These are phyloP conservation scores for Tillus elongatus DNA, from an alignment of 2,888 invertebrate genomes.

Conservation along the genomic window DNA sequence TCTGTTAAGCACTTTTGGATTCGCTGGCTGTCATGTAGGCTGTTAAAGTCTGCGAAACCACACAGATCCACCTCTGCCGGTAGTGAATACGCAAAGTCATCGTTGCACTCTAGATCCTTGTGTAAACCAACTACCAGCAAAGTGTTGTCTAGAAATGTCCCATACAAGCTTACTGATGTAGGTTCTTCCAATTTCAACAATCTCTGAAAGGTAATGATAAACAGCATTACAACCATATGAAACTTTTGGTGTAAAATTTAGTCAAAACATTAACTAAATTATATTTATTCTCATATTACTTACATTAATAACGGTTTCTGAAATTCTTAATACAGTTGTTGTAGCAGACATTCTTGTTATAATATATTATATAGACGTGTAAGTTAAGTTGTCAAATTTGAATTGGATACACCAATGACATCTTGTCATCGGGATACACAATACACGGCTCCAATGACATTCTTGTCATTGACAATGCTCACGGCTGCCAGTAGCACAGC, in stretches of 20 bases:
- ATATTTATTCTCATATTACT: constrained; percentile 29
- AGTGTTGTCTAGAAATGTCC: constrained; percentile 63
- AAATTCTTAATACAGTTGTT: constrained; percentile 57
- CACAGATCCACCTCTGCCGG: constrained; percentile 71
- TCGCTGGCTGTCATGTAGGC: constrained; percentile 53
- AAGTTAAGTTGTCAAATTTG: too few species aligned
- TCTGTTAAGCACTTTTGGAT: constrained; percentile 54
- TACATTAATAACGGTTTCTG: constrained; percentile 62
- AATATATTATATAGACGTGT: too few species aligned
- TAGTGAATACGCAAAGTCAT: constrained; percentile 54
- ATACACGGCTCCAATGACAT: too few species aligned
- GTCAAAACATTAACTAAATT: constrained; percentile 5
- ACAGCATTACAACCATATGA: constrained; percentile 14
- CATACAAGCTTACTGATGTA: constrained; percentile 63
- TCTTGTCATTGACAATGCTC: too few species aligned
- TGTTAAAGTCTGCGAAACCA: constrained; percentile 55
- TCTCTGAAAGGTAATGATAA: constrained; percentile 50
- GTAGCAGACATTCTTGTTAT: constrained; percentile 9
- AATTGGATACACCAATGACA: too few species aligned
- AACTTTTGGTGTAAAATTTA: not conserved
- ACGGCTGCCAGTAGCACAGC: too few species aligned
- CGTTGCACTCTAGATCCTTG: constrained; percentile 50
- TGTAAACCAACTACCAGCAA: constrained; percentile 60
- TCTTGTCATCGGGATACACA: too few species aligned
- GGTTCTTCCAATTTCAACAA: constrained; percentile 53